These are phyloP conservation scores for Aldabrachelys gigantea DNA, from an alignment of 2,113 vertebrate genomes.

Conservation along the genomic window DNA sequence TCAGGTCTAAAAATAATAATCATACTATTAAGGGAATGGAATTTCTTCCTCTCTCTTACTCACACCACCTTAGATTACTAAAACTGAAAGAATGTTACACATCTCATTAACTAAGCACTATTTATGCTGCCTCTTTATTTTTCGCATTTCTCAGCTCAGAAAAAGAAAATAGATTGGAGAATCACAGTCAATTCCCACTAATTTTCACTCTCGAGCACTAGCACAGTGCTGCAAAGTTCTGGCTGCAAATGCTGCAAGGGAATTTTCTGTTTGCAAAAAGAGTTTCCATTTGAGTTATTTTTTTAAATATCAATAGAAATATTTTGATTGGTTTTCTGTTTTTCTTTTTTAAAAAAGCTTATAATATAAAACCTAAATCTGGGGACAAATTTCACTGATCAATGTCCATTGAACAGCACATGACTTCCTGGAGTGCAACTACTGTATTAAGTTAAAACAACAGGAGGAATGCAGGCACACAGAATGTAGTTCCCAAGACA, in stretches of 20 bases:
- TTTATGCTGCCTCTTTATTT: neutral
- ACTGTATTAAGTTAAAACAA: neutral
- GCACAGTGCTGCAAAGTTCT: neutral
- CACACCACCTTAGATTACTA: neutral
- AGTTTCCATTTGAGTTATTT: neutral
- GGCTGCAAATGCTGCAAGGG: neutral
- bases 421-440: no score
- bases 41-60: neutral
- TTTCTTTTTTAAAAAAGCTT: neutral
- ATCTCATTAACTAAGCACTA: neutral
- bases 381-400: neutral
- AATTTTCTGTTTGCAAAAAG: neutral
- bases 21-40: no score
- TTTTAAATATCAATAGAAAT: neutral
- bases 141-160: neutral
- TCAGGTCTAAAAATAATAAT: neutral
- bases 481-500: neutral
- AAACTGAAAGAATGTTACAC: neutral
- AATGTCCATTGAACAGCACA: neutral
- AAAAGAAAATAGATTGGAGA: neutral
- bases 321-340: neutral
- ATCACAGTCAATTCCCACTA: neutral
- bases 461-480: neutral
- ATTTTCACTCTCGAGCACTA: rapidly evolving
- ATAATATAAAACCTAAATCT: neutral